These are phyloP conservation scores for Glaucomys volans DNA, from an alignment of 2,113 vertebrate genomes.

Conservation along the genomic window DNA sequence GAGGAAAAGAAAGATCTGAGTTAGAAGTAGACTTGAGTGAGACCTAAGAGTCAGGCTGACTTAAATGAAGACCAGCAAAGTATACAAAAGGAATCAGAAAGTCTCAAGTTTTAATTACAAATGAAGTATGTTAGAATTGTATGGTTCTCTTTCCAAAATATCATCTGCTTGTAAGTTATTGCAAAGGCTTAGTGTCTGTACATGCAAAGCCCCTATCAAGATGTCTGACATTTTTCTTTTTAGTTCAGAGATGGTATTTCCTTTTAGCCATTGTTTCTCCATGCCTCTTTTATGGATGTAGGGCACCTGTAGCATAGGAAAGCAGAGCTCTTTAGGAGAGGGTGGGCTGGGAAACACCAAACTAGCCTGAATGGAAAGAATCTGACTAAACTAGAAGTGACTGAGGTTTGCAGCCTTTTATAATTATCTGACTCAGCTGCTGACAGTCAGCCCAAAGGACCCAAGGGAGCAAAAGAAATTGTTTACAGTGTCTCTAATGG, in stretches of 20 bases:
- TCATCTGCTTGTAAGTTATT: not conserved
- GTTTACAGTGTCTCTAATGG: not conserved
- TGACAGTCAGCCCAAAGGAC: not conserved
- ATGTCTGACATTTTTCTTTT: not conserved
- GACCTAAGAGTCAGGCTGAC: not conserved
- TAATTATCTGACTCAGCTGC: too few relatives aligned
- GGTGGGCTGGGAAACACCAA: not conserved
- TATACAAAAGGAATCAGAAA: not conserved
- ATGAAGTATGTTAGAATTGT: not conserved
- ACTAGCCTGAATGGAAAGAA: not conserved
- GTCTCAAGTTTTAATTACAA: not conserved
- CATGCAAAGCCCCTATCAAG: not conserved
- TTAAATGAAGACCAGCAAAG: not conserved
- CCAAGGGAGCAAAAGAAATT: not conserved
- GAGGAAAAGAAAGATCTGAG: not conserved
- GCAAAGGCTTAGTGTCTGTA: not conserved
- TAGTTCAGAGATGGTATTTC: not conserved
- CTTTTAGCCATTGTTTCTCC: not conserved
- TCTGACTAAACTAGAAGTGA: not conserved
- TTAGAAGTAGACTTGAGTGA: not conserved
- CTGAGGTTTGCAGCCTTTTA: not conserved
- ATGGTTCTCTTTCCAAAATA: not conserved
- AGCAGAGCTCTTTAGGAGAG: not conserved
- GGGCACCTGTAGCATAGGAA: not conserved
- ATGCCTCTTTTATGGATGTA: not conserved